A percentile compares a stretch with the other conserved stretches of the same genome.
phyloP scores from a whole-genome alignment of 2,888 invertebrate genomes.

The Unio pictorum region DNA sequence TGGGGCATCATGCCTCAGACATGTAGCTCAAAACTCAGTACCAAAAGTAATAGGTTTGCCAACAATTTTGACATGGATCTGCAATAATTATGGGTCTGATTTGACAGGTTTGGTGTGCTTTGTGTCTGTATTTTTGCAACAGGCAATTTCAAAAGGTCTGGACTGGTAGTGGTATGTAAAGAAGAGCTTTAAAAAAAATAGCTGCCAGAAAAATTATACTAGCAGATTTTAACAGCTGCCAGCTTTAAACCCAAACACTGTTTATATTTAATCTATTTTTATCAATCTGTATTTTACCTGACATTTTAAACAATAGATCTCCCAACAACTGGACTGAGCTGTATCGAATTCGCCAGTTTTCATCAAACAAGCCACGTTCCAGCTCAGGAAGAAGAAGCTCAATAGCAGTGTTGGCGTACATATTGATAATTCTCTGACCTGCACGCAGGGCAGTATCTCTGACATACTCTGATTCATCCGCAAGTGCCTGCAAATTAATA shows the following conservation, averaged over 20 bases:
- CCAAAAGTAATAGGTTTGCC: background rate
- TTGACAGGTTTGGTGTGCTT: background rate
- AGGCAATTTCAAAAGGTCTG: too few relatives aligned
- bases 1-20: too few relatives aligned
- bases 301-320: constrained; percentile 94
- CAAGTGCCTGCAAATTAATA: constrained; percentile 79
- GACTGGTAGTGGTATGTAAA: too few relatives aligned
- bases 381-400: constrained; percentile 90
- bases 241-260: too few relatives aligned
- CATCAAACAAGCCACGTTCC: constrained; percentile 94
- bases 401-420: constrained; percentile 96
- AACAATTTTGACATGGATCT: background rate
- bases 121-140: too few relatives aligned
- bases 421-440: constrained; percentile 95
- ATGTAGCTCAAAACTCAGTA: too few relatives aligned
- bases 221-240: too few relatives aligned
- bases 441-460: constrained; percentile 97
- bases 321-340: constrained; percentile 95
- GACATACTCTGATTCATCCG: constrained; percentile 99
- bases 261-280: too few relatives aligned
- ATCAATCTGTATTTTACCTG: constrained; percentile 76
- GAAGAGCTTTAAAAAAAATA: too few relatives aligned
- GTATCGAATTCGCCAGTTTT: constrained; percentile 97
- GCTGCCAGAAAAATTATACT: too few relatives aligned
- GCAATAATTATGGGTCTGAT: background rate